These are phyloP conservation scores for Ataeniobius toweri DNA, from an alignment of 2,797 vertebrate genomes.

Conservation along the genomic window DNA sequence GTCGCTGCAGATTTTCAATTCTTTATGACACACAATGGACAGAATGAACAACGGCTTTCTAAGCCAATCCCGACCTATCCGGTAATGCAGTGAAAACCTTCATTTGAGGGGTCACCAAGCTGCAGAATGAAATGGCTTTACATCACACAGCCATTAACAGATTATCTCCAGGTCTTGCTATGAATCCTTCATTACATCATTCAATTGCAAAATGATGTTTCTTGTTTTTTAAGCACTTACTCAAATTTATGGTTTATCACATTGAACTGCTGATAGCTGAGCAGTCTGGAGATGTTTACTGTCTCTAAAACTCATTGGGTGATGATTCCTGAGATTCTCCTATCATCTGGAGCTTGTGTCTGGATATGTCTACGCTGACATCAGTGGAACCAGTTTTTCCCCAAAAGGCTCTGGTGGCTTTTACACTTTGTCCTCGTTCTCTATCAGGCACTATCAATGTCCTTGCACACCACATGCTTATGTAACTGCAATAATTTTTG, in stretches of 20 bases:
- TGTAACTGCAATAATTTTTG: constrained; percentile 45
- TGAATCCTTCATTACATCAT: constrained; percentile 20
- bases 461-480: constrained; percentile 49
- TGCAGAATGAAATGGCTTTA: constrained; percentile 37
- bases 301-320: too few species aligned
- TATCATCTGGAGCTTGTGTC: neutral
- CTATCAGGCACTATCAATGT: constrained; percentile 36
- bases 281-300: neutral
- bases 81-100: constrained; percentile 27
- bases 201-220: constrained; percentile 1
- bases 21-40: constrained; percentile 52
- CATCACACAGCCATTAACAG: constrained; percentile 56
- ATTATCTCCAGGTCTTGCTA: constrained; percentile 34
- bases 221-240: neutral
- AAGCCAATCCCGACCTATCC: constrained; percentile 21
- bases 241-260: neutral
- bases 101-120: constrained; percentile 22
- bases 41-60: constrained; percentile 11
- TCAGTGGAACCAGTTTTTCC: constrained; percentile 2
- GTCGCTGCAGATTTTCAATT: constrained; percentile 55
- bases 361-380: constrained; percentile 4
- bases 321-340: neutral
- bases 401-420: constrained; percentile 3
- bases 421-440: constrained; percentile 23
- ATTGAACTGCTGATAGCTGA: neutral